phyloP scores from a whole-genome alignment of 2,888 invertebrate genomes.

The Pomacea canaliculata region DNA sequence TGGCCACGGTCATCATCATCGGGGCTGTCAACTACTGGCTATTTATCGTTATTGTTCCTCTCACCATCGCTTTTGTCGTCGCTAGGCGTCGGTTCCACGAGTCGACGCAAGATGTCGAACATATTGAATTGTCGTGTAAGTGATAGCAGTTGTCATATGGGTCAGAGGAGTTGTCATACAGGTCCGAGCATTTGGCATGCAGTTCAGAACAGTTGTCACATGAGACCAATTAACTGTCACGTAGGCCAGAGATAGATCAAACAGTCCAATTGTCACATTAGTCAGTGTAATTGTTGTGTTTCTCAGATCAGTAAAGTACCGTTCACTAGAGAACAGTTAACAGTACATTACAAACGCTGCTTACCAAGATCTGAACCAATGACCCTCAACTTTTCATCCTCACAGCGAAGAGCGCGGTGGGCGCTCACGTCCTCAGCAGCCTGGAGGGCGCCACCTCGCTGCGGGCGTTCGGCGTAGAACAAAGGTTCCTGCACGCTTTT shows the following conservation, averaged over 20 bases:
- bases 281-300: too few species aligned
- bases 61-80: slow-evolving; percentile 40
- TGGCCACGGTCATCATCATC: slow-evolving; percentile 41
- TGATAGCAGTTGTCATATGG: not conserved
- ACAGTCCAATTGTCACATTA: too few species aligned
- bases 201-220: too few species aligned
- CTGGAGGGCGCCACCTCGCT: slow-evolving; percentile 50
- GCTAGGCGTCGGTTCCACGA: slow-evolving; percentile 43
- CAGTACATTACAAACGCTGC: too few species aligned
- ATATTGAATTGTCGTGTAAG: slow-evolving; percentile 43
- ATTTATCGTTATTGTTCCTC: slow-evolving; percentile 45
- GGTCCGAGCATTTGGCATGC: too few species aligned
- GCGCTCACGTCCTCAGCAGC: slow-evolving; percentile 52
- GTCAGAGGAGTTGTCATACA: not conserved
- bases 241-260: too few species aligned
- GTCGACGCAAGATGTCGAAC: slow-evolving; percentile 47
- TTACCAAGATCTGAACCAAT: too few species aligned
- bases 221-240: too few species aligned
- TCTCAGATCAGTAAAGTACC: too few species aligned
- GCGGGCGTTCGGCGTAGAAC: slow-evolving; percentile 44
- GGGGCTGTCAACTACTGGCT: slow-evolving; percentile 52
- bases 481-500: slow-evolving; percentile 49
- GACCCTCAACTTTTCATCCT: too few species aligned
- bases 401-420: slow-evolving; percentile 49
- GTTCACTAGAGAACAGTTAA: too few species aligned